Evolutionary conservation across 2,797 vertebrate species (phyloP).

Genomic region (Pipistrellus nathusii): DNA sequence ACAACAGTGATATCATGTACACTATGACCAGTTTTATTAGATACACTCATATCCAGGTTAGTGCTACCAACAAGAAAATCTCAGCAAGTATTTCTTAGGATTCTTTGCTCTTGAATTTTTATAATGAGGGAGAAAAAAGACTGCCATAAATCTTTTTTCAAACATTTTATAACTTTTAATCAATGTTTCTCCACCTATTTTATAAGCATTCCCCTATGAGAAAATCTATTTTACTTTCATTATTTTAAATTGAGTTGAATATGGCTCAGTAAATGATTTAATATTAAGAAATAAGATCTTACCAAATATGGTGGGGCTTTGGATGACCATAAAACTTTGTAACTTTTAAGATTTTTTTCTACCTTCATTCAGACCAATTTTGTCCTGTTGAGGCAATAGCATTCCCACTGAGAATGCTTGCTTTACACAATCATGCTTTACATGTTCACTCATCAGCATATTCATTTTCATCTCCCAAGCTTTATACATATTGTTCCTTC

Average conservation of each 20-base stretch:
- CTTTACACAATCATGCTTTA: neutral
- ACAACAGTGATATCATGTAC: neutral
- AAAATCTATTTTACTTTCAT: constrained; percentile 27
- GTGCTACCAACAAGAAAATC: neutral
- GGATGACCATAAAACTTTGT: neutral
- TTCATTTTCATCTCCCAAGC: neutral
- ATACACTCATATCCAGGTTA: neutral
- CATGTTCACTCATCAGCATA: neutral
- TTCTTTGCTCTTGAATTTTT: neutral
- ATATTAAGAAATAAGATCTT: constrained; percentile 34
- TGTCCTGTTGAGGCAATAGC: neutral
- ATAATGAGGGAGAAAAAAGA: neutral
- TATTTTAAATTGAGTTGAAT: constrained; percentile 36
- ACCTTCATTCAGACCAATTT: neutral
- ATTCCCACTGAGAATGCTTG: neutral
- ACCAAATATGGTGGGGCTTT: neutral
- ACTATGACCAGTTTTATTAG: neutral
- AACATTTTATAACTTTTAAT: neutral
- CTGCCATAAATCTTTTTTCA: neutral
- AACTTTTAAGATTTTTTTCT: neutral
- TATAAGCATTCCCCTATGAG: neutral
- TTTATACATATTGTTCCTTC: neutral
- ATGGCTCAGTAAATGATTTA: constrained; percentile 14
- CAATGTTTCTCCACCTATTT: constrained; percentile 14
- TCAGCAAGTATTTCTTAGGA: neutral